Evolutionary conservation across 1,140 invertebrate genomes (phyloP).

Genomic region (Achatina immaculata): DNA sequence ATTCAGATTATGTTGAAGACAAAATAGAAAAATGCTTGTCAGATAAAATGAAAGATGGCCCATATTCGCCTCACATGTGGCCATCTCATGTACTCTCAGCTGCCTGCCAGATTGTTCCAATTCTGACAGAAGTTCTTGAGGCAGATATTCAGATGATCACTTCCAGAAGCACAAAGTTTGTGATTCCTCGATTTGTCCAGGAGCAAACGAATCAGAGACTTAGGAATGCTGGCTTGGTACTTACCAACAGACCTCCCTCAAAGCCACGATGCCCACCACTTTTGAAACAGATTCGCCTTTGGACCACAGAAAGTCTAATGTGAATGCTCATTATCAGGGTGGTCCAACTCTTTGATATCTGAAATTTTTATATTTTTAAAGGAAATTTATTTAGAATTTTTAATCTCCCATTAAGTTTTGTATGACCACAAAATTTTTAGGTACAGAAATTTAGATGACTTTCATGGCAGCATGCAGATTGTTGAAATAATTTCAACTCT

Average conservation of each 20-base stretch:
- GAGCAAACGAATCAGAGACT: slow-evolving; percentile 1
- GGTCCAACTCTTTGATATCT: too few relatives aligned
- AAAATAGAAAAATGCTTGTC: slow-evolving; percentile 37
- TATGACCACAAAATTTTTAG: too few relatives aligned
- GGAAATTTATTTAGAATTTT: too few relatives aligned
- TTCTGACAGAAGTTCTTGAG: slow-evolving; percentile 9
- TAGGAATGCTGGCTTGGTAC: slow-evolving; percentile 14
- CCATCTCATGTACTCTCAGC: slow-evolving; percentile 31
- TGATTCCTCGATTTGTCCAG: slow-evolving; percentile 10
- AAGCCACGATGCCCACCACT: slow-evolving; percentile 28
- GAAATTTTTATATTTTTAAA: too few relatives aligned
- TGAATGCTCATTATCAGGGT: background rate
- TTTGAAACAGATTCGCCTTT: slow-evolving; percentile 25
- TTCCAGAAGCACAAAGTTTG: slow-evolving; percentile 2
- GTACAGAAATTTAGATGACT: too few relatives aligned
- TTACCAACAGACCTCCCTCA: slow-evolving; percentile 25
- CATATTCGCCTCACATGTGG: slow-evolving; percentile 32
- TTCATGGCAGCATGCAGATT: too few relatives aligned
- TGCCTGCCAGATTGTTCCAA: slow-evolving; percentile 11
- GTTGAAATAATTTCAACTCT: too few relatives aligned
- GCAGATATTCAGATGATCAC: slow-evolving; percentile 26
- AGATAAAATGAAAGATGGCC: slow-evolving; percentile 35
- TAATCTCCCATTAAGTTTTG: too few relatives aligned
- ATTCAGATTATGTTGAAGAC: background rate
- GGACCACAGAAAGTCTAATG: slow-evolving; percentile 19